Base-by-base conservation (phyloP, 2,113 vertebrate species). In the Macrotis lagotis region DNA sequence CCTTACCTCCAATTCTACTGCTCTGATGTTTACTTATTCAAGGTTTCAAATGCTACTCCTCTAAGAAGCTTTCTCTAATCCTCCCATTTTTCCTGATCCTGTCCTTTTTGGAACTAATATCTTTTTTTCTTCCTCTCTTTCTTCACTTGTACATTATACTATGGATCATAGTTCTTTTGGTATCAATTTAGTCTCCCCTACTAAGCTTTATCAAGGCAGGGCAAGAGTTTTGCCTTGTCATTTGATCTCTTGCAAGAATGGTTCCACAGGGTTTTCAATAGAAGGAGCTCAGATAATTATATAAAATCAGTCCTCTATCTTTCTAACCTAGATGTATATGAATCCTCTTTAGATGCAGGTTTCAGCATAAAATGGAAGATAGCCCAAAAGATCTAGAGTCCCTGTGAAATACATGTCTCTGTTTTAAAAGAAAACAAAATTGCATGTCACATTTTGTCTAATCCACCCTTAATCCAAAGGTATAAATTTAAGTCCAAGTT, bases 311-410 rank as follows among this genome's bases (percentile, higher is more conserved):
- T 83, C 16, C n/a, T 44, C n/a, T 44, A 44, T 83, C 66, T 83
- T 83, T 44, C n/a, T 44, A 83, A 83, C 16, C 37, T 83, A 19
- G 66, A 83, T 83, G 66, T 83, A 44, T 2, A 83, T 94, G 14
- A 93, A 52, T n/a, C 47, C 91, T 44, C 66, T 88, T 90, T 91
- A 53, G 24, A 48, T 9, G 2, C 0, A 66, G 47, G 48, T 92
- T 25, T 92, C 51, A 31, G 31, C 0, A 2, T 44, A 91, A 51
- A 8, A 31, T 25, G 37, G 48, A 1, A 16, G 59, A 22, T 28
- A 2, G 0, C 0, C 37, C 47, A 44, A 28, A 16, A n/a, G 49
- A n/a, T 7, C 53, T 91, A 48, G 8, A 50, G 48, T 3, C 6
- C 24, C 92, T 10, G 6, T 44, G 51, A 74, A 25, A 25, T 50